These are phyloP conservation scores for Calephelis perditalis DNA, from an alignment of 2,888 invertebrate genomes.

Conservation along the genomic window DNA sequence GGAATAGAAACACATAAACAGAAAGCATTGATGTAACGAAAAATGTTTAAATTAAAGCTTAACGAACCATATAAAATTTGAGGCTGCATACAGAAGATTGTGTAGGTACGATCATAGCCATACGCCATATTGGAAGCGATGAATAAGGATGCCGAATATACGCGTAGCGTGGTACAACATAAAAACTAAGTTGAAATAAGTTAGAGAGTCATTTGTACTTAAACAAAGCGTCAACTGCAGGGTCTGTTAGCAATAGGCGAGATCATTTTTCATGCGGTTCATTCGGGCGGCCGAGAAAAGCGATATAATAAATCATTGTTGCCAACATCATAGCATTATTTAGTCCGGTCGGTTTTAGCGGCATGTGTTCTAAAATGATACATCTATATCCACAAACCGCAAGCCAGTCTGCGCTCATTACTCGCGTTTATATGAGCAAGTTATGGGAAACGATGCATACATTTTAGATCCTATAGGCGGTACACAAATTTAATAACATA, in stretches of 20 bases:
- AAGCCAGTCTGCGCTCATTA: constrained; percentile 6
- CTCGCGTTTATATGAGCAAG: not conserved
- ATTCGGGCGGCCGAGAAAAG: constrained; percentile 73
- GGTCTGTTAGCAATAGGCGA: constrained; percentile 71
- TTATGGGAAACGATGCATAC: too few relatives aligned
- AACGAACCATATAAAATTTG: too few relatives aligned
- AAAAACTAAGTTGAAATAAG: constrained; percentile 45
- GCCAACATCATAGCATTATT: constrained; percentile 72
- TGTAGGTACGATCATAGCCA: too few relatives aligned
- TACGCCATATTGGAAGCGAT: too few relatives aligned
- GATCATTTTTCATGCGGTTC: constrained; percentile 77
- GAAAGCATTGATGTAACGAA: too few relatives aligned
- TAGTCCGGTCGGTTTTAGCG: constrained; percentile 66
- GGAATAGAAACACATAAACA: too few relatives aligned
- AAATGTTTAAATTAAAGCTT: too few relatives aligned
- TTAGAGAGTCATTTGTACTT: constrained; percentile 76
- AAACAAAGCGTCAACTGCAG: constrained; percentile 77
- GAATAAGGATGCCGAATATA: not conserved
- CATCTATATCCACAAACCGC: constrained; percentile 31
- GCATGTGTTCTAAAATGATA: constrained; percentile 58
- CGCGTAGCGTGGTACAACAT: not conserved
- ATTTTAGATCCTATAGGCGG: too few relatives aligned
- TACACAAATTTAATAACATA: too few relatives aligned
- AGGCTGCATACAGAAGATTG: too few relatives aligned
- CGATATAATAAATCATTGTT: constrained; percentile 76